Evolutionary conservation across 2,113 vertebrate genomes (phyloP), one percentile per base, ranked within the genome.

Genomic region (Phylloscopus trochiloides): DNA sequence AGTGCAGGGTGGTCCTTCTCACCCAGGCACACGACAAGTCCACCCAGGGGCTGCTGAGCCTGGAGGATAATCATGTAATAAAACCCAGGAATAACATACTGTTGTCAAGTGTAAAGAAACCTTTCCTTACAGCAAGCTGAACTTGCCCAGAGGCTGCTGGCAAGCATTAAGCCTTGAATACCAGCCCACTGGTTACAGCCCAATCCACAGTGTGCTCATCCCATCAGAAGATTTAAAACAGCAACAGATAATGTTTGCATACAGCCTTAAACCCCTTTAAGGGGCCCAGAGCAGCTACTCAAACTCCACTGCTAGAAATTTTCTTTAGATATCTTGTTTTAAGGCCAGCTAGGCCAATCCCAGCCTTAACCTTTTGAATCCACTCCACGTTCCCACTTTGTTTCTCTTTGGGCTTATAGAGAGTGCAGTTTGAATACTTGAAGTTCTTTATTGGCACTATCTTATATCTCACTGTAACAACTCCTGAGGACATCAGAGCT

Each of bases 11-110:
- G 7, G 34, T 74, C 48, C 62, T 85, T 55, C 86, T 80, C 20
- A 62, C 22, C 42, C 29, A 8, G 50, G 5, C 32, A 55, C 73
- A 38, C 0, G 0, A 36, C 0, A 1, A 77, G 34, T 78, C 34
- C 52, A 24, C 68, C n/a, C 70, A 55, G 55, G 78, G 31, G 11
- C 50, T 94, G 32, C 70, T 67, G 77, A 85, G 10, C 65, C n/a
- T 17, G 50, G 4, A 91, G 48, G 57, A 87, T 5, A 59, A 93
- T 68, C 19, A 15, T 34, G 73, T 63, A 85, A 91, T 52, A 75
- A 86, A 85, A 40, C 48, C 61, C 66, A 95, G 77, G 90, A 94
- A 90, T 78, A 94, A 75, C 57, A 87, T 51, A 17, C 15, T 51
- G 10, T 78, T 85, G 40, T 91, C 77, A 55, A 91, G 48, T 4